These are phyloP conservation scores for Premnoplex brunnescens DNA, from an alignment of 2,797 vertebrate species.

Conservation along the genomic window DNA sequence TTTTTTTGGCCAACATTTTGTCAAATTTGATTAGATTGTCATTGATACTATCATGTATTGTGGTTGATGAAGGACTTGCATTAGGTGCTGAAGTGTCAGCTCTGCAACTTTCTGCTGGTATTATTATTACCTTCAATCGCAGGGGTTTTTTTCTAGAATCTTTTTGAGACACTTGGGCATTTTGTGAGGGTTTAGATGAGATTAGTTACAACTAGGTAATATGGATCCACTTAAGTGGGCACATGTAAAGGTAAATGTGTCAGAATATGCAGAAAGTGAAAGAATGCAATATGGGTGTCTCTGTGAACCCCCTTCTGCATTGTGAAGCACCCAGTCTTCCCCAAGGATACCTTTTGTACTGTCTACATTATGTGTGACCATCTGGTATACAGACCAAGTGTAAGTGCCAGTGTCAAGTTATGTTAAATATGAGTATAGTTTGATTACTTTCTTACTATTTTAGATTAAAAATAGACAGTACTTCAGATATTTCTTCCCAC, in stretches of 20 bases:
- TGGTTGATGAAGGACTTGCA: neutral
- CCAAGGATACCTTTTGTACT: neutral
- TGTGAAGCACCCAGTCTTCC: neutral
- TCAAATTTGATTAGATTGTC: neutral
- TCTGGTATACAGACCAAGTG: neutral
- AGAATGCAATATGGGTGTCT: neutral
- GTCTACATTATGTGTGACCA: fast-evolving
- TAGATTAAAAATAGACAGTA: neutral
- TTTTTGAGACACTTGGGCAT: neutral
- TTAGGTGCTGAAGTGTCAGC: neutral
- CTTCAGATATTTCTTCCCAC: neutral
- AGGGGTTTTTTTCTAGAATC: neutral
- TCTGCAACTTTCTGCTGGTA: neutral
- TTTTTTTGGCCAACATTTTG: neutral
- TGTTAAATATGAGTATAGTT: neutral
- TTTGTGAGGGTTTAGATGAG: neutral
- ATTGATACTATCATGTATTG: neutral
- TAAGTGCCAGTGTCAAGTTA: neutral
- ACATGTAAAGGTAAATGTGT: neutral
- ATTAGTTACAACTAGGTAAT: neutral
- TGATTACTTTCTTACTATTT: neutral
- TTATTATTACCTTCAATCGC: neutral
- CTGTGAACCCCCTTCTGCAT: fast-evolving
- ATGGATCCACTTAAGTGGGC: neutral
- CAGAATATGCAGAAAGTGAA: neutral